phyloP scores from a whole-genome alignment of 2,797 vertebrate genomes.

The Botia almorhae region DNA sequence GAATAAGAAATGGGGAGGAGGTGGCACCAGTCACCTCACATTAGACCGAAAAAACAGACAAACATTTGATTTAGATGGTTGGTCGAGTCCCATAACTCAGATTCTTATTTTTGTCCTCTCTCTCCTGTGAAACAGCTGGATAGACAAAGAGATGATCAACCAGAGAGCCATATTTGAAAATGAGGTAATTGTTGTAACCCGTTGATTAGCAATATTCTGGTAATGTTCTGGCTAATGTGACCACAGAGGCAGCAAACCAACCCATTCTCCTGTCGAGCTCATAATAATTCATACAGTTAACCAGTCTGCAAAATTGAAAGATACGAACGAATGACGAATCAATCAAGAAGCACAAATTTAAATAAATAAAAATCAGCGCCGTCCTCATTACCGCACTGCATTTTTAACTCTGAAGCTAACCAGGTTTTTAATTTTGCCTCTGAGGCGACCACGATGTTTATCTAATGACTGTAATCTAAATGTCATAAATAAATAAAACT shows the following conservation, averaged over 20 bases:
- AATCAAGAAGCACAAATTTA: not conserved
- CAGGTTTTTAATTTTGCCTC: not conserved
- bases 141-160: conserved; percentile 38
- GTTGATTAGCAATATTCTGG: conserved; percentile 8
- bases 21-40: conserved; percentile 10
- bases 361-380: not conserved
- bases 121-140: conserved; percentile 62
- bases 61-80: conserved; percentile 24
- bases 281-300: not conserved
- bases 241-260: not conserved
- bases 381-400: not conserved
- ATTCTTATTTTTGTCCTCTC: conserved; percentile 44
- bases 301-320: not conserved
- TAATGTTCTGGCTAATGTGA: not conserved
- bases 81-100: conserved; percentile 45
- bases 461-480: conserved; percentile 1
- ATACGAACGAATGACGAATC: not conserved
- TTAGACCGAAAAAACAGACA: conserved; percentile 1
- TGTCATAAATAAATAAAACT: not conserved
- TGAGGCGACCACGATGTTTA: not conserved
- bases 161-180: conserved; percentile 9
- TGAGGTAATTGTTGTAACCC: not conserved
- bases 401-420: not conserved
- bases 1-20: conserved; percentile 4
- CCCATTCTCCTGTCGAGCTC: not conserved